Base-by-base conservation (phyloP, 2,113 vertebrate species). In the Barnardius zonarius region DNA sequence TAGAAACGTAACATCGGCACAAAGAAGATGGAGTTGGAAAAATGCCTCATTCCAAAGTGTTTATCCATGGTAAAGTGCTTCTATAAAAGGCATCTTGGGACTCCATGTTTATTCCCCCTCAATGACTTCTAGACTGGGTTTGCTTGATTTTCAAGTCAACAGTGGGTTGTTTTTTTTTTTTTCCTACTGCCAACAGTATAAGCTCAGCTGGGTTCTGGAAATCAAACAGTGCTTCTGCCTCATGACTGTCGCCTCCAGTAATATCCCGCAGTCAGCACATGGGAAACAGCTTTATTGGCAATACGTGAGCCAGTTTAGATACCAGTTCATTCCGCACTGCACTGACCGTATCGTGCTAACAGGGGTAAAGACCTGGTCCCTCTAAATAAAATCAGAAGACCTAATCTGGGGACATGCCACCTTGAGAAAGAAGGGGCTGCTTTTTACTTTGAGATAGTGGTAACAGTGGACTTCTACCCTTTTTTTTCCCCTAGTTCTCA, bases 31-130 rank as follows among this genome's bases (percentile, higher is more conserved):
- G 66, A 80, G 52, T 69, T 91, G 91, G 72, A 81, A 92, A 96
- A 90, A 80, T 76, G 86, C 83, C 77, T 95, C 61, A 20, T 96
- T 93, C 83, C 73, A 76, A 90, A 92, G 83, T 49, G 80, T 78
- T 96, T 94, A 86, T 86, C 86, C 52, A 57, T 86, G 74, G 85
- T 78, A 86, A 97, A 97, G 83, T 91, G 69, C 69, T 95, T 94
- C 80, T 82, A 79, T 94, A 96, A 96, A 95, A 94, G 77, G 90
- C 70, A 69, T 74, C 83, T 87, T 89, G 96, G 77, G 93, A 91
- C 52, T 92, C 74, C 67, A 66, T 62, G 52, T 95, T 94, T 92
- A 82, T 88, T 93, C 83, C 51, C 74, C 52, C 41, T 95, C 88
- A 89, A 49, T 93, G 92, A 77, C 48, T 97, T 86, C 73, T 79